Base-by-base conservation (phyloP, 2,797 vertebrate genomes). In the Xenops minutus region DNA sequence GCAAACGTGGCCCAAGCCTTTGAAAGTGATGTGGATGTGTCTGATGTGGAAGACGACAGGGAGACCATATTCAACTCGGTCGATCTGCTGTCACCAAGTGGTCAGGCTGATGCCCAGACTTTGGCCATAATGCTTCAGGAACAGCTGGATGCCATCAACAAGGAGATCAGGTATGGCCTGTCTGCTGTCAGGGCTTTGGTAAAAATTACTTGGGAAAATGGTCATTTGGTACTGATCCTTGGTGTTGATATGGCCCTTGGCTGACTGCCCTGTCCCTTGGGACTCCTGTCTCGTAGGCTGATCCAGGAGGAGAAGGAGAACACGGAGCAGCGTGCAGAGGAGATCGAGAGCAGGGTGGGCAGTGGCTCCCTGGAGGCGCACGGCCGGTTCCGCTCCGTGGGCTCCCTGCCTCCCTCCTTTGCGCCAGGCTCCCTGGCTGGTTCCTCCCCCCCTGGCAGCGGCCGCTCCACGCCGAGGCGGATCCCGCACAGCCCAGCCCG, bases 301-400 rank as follows among this genome's bases (percentile, higher is more conserved):
- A 99, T 99, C 88, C 99, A 99, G 73, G 99, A 99, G 93, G 99
- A 99, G 97, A 99, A 99, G 97, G 99, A 99, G 97, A 99, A 95
- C 97, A 98, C 99, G 0, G 98, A 99, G 22, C 98, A 99, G 96
- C 98, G 99, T 32, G 99, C 99, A 0, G 99, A 99, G 97, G 99
- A 99, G 98, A 99, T 99, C 0, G 99, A 99, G 96, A 98, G 98
- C 72, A 96, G 99, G 8, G 99, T 99, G 37, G 99, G 99, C 89
- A 98, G 99, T 3, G 98, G 98, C 3, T 97, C 96, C 72, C 62
- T 98, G 66, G 99, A 99, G 22, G 98, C 97, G 37, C 98, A 98
- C 4, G 98, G 98, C 27, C 98, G 98, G 5, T 99, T 99, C 96
- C 98, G 98, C 84, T 99, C 99, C 5, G 95, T 99, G 98, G 98